phyloP scores from a whole-genome alignment of 2,888 invertebrate species.

The Callyntrura guangdongensis region DNA sequence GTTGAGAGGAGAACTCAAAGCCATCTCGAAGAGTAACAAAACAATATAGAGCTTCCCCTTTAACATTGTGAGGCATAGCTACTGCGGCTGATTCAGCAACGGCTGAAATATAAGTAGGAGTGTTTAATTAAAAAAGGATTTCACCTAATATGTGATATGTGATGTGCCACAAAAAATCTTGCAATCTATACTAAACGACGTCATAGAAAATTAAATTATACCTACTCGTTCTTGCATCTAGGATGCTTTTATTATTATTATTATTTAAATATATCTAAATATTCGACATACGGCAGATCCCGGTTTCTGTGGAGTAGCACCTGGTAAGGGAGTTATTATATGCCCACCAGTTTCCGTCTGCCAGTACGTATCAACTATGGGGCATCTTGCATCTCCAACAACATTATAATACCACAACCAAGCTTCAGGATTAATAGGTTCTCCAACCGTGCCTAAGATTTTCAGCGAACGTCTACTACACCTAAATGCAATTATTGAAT shows the following conservation, averaged over 20 bases:
- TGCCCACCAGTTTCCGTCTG: slow-evolving; percentile 99
- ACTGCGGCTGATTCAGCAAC: slow-evolving; percentile 99
- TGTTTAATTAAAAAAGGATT: not conserved
- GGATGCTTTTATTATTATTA: too few species aligned
- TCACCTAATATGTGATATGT: too few species aligned
- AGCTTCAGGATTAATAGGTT: slow-evolving; percentile 99
- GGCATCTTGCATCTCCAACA: slow-evolving; percentile 92
- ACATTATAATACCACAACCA: slow-evolving; percentile 98
- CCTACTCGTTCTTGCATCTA: too few species aligned
- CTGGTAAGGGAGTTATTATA: slow-evolving; percentile 97
- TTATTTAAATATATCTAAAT: too few species aligned
- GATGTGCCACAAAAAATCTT: too few species aligned
- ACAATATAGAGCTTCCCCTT: slow-evolving; percentile 99
- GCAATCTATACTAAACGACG: too few species aligned
- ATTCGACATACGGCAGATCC: slow-evolving; percentile 91
- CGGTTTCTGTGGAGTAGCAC: slow-evolving; percentile 98
- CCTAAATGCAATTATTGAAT: slow-evolving; percentile 86
- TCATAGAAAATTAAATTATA: too few species aligned
- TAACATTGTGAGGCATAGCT: slow-evolving; percentile 96
- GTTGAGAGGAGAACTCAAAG: slow-evolving; percentile 89
- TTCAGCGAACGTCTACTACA: slow-evolving; percentile 90
- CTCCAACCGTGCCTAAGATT: slow-evolving; percentile 98
- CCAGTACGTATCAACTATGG: slow-evolving; percentile 99
- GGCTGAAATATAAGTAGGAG: slow-evolving; percentile 90
- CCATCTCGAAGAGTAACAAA: slow-evolving; percentile 97